Base-by-base conservation (phyloP, 2,888 invertebrate genomes). In the Eurois occulta region DNA sequence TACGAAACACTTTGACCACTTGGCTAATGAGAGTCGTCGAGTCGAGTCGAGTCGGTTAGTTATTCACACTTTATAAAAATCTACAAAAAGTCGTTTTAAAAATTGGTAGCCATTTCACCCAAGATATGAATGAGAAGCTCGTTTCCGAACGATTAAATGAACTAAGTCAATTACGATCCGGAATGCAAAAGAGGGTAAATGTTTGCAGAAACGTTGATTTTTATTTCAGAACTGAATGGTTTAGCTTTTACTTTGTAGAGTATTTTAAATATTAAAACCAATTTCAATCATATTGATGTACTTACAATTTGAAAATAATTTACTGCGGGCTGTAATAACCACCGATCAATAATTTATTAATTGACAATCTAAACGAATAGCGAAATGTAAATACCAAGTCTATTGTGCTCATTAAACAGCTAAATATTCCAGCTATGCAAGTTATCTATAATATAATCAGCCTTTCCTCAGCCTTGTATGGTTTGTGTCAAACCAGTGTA, bases 61-160 rank as follows among this genome's bases (percentile, higher is more conserved):
- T 6, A 35, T 43, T 43, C 2, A 41, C 77, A n/a, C 32, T 43
- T 48, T 11, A 10, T 2, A 32, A 35, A 55, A 67, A 0, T 8
- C 4, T n/a, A 48, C 3, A 80, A 32, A 62, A n/a, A 48, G 32
- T 48, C 28, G 10, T 66, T 58, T 84, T 16, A 72, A 43, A 52
- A 85, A 66, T 52, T 46, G 35, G 38, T 35, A 70, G 46, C 46
- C 64, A 55, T 46, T 55, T 10, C 21, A 21, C n/a, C 13, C 5
- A 32, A 75, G 43, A 75, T 70, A 70, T 86, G 70, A 75, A 75
- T 48, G n/a, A 75, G n/a, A 21, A 60, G 43, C 76, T 75, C 86
- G 75, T 70, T 86, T 75, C 82, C 60, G 41, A 81, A 62, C 82
- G 69, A 86, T 81, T 81, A 85, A 81, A 60, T 62, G 75, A 62